Evolutionary conservation across 1,140 invertebrate species (phyloP), one percentile per base, ranked within the genome.

Genomic region (Wiebesia pumilae): DNA sequence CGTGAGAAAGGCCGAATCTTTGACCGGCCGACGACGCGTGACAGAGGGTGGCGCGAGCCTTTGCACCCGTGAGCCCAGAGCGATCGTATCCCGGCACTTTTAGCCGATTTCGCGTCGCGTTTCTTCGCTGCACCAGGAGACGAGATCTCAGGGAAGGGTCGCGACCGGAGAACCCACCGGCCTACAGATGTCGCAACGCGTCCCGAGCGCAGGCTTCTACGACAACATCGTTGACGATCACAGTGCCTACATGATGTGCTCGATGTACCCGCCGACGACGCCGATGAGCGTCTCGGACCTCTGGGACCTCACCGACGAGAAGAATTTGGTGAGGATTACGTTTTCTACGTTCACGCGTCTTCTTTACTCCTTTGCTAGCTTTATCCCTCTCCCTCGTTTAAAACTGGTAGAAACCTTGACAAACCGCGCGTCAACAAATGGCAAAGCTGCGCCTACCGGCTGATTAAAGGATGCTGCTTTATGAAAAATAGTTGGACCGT

Each of bases 181-280:
- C 87, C 67, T 80, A 85, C 87, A 84, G 87, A 87, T 87, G 87
- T 87, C 87, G 83, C 87, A 87, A 78, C 87, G 77, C 78, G 87
- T 87, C 38, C 87, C 87, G 27, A 87, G 73, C 73, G 78, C 79
- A 58, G 79, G 83, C 54, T 85, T 67, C 35, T 87, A 85, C 78
- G 86, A 87, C 58, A 84, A 51, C 75, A 38, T 73, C 65, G 27
- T 85, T 35, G 87, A 87, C 71, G 87, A 87, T 33, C 77, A 87
- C 65, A 81, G 21, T 47, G 73, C 12, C n/a, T 87, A 87, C 78
- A 87, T 81, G 75, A 84, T 84, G 87, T 87, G 43, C 78, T 87
- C 86, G 10, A 81, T 87, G 83, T 87, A 87, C 40, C 81, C 86
- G 10, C 27, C 84, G 12, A 71, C 62, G 27, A 79, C 73, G 40